Evolutionary conservation across 2,797 vertebrate species (phyloP).

Genomic region (Sebastes iracundus): DNA sequence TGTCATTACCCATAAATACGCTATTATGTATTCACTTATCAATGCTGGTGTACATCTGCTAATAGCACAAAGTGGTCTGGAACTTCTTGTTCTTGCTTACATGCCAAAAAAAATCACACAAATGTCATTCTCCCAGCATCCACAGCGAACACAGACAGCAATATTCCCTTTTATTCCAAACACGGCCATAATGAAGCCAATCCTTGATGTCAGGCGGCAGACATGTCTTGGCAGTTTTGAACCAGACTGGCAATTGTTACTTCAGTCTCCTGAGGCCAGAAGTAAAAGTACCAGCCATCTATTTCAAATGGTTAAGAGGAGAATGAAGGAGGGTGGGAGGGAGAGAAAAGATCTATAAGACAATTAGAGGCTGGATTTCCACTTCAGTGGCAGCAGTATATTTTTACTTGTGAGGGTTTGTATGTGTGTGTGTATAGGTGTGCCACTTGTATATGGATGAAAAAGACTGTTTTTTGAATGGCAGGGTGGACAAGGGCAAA

Average conservation of each 20-base stretch:
- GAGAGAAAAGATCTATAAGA: conserved; percentile 59
- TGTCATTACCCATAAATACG: neutral
- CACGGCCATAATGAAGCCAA: conserved; percentile 20
- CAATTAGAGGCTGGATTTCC: conserved; percentile 66
- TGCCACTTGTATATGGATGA: conserved; percentile 3
- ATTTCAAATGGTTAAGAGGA: conserved; percentile 68
- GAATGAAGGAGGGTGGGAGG: conserved; percentile 35
- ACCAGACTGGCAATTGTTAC: conserved; percentile 60
- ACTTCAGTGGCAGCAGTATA: conserved; percentile 46
- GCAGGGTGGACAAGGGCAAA: neutral
- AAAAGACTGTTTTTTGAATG: neutral
- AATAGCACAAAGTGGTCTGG: neutral
- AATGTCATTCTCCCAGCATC: neutral
- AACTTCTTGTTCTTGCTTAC: neutral
- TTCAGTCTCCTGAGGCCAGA: conserved; percentile 46
- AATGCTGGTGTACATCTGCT: neutral
- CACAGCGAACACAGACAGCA: neutral
- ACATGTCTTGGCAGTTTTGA: conserved; percentile 48
- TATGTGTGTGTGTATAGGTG: neutral
- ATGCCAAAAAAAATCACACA: neutral
- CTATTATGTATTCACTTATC: neutral
- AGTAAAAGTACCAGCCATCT: conserved; percentile 55
- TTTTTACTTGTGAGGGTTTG: conserved; percentile 24
- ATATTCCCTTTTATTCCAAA: conserved; percentile 26
- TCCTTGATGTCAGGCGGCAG: conserved; percentile 24